Conservation (phyloP, 2,113 vertebrate genomes). For the Ageneiosus marmoratus region DNA sequence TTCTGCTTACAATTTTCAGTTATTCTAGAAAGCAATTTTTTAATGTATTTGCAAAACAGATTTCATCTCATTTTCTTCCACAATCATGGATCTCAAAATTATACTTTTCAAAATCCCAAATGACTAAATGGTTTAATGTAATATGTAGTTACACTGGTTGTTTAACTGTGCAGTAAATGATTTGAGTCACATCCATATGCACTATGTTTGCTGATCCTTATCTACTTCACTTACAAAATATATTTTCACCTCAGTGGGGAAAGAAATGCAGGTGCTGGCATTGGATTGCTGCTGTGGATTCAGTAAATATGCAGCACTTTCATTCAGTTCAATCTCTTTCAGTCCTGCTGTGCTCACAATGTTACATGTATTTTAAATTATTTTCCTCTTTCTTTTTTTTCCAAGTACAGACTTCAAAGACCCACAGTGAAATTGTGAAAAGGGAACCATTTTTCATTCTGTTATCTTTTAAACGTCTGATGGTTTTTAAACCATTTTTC, state of each 20-base stretch:
- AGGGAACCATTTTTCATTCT: not conserved
- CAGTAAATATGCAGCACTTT: not conserved
- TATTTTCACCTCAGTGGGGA: constrained; percentile 4
- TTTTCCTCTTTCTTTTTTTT: not conserved
- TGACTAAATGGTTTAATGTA: not conserved
- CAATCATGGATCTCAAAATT: not conserved
- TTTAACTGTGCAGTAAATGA: not conserved
- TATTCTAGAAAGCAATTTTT: constrained; percentile 3
- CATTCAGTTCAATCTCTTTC: not conserved
- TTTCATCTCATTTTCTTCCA: not conserved
- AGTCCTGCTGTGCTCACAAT: not conserved
- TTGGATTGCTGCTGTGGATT: not conserved
- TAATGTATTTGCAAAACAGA: not conserved
- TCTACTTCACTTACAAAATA: not conserved
- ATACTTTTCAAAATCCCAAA: not conserved
- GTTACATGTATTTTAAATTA: not conserved
- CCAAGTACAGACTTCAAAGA: not conserved
- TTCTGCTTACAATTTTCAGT: not conserved
- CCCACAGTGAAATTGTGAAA: not conserved
- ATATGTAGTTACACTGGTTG: not conserved
- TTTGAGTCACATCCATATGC: not conserved
- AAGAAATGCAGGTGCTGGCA: not conserved
- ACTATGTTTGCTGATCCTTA: constrained; percentile 9
- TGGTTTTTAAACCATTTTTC: constrained; percentile 4
- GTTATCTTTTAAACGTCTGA: constrained; percentile 20